phyloP scores from a whole-genome alignment of 2,113 vertebrate genomes.

The Aix galericulata region DNA sequence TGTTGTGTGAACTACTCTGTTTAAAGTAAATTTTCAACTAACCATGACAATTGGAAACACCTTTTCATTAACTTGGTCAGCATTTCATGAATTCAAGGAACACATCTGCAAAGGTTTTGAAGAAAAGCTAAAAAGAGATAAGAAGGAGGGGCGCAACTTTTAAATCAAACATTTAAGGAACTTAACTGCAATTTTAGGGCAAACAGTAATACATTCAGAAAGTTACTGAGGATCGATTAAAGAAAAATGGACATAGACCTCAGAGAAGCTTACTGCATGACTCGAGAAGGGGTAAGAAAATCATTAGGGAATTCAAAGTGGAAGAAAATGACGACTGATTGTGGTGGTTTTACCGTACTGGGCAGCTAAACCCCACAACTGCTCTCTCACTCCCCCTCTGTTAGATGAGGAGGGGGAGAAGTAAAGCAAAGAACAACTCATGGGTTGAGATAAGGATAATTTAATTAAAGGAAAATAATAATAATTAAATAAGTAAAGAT shows the following conservation, averaged over 20 bases:
- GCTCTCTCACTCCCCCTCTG: too few relatives aligned
- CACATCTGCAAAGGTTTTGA: not conserved
- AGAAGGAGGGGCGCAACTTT: rapidly evolving
- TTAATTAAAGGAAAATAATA: too few relatives aligned
- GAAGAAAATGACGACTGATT: not conserved
- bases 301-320: not conserved
- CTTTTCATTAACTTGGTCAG: not conserved
- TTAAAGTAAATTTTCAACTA: not conserved
- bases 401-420: too few relatives aligned
- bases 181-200: not conserved
- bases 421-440: too few relatives aligned
- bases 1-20: not conserved
- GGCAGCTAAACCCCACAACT: too few relatives aligned
- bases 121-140: not conserved
- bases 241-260: not conserved
- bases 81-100: not conserved
- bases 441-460: too few relatives aligned
- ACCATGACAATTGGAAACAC: not conserved
- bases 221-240: not conserved
- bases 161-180: not conserved
- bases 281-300: not conserved
- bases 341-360: too few relatives aligned
- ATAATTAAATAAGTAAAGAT: too few relatives aligned
- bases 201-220: not conserved
- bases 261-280: not conserved